Conservation (phyloP, 1,140 invertebrate species). For the Sitophilus oryzae region DNA sequence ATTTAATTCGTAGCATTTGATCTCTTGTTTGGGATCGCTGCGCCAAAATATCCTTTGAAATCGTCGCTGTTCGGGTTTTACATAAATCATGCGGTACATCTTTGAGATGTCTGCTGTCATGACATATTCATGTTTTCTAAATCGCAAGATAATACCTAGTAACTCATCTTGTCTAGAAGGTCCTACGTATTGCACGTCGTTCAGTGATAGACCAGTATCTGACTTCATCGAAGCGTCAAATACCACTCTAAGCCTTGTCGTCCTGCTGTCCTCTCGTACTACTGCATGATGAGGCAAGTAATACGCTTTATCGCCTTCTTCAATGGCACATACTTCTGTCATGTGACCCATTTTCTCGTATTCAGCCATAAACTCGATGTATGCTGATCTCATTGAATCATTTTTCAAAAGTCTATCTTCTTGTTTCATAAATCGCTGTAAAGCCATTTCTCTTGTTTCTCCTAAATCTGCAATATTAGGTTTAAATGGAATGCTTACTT, state of each 20-base stretch:
- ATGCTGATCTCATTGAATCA: not conserved
- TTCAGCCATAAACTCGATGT: constrained; percentile 3
- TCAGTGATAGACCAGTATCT: constrained; percentile 14
- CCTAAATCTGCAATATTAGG: too few relatives aligned
- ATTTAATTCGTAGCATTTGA: constrained; percentile 30
- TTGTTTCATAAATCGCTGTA: too few relatives aligned
- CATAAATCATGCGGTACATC: constrained; percentile 46
- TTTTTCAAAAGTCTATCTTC: constrained; percentile 15
- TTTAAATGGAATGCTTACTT: too few relatives aligned
- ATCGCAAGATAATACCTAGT: constrained; percentile 28
- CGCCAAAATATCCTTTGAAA: constrained; percentile 43
- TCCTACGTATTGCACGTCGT: constrained; percentile 31
- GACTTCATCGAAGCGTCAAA: constrained; percentile 8
- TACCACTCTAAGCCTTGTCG: constrained; percentile 23
- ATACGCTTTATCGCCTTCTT: not conserved
- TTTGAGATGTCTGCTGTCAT: constrained; percentile 42
- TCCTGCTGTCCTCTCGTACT: constrained; percentile 24
- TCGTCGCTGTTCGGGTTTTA: constrained; percentile 31
- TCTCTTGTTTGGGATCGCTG: constrained; percentile 10
- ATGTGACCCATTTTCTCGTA: constrained; percentile 10
- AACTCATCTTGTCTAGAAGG: constrained; percentile 30
- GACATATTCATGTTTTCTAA: constrained; percentile 18
- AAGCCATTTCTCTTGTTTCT: too few relatives aligned
- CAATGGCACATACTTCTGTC: not conserved
- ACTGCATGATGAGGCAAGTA: constrained; percentile 40